These are phyloP conservation scores for Montipora efflorescens DNA, from an alignment of 64 coral and sea anemone genomes.

Conservation along the genomic window DNA sequence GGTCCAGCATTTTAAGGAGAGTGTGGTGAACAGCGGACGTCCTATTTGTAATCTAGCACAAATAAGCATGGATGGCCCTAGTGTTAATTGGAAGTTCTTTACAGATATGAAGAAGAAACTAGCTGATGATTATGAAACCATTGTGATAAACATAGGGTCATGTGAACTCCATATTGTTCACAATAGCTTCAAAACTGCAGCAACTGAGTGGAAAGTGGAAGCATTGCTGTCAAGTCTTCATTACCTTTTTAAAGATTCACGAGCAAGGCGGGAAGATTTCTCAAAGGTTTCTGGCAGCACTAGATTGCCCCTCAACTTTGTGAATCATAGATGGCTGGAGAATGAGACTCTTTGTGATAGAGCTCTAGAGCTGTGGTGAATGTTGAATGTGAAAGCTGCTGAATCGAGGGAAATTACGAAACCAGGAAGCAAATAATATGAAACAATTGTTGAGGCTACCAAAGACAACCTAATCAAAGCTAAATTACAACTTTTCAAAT, in stretches of 20 bases:
- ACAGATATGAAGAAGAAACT: too few species aligned
- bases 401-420: slow-evolving; percentile 62
- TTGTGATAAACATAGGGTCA: neutral
- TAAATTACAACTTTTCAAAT: slow-evolving; percentile 68
- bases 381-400: slow-evolving; percentile 69
- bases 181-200: slow-evolving; percentile 74
- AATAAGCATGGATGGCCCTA: slow-evolving; percentile 78
- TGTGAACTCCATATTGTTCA: slow-evolving; percentile 74
- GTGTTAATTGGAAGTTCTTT: too few species aligned
- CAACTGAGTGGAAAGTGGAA: slow-evolving; percentile 22
- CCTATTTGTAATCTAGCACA: slow-evolving; percentile 50
- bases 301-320: slow-evolving; percentile 1
- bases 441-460: too few species aligned
- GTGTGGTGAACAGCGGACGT: slow-evolving; percentile 53
- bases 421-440: slow-evolving; percentile 57
- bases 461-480: slow-evolving; percentile 44
- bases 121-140: too few species aligned
- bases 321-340: slow-evolving; percentile 55
- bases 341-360: slow-evolving; percentile 80
- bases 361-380: slow-evolving; percentile 61
- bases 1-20: slow-evolving; percentile 47
- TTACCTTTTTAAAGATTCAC: slow-evolving; percentile 24
- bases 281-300: slow-evolving; percentile 44
- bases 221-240: slow-evolving; percentile 64
- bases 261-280: neutral